Evolutionary conservation across 2,888 invertebrate species (phyloP).

Genomic region (Theodoxus fluviatilis): DNA sequence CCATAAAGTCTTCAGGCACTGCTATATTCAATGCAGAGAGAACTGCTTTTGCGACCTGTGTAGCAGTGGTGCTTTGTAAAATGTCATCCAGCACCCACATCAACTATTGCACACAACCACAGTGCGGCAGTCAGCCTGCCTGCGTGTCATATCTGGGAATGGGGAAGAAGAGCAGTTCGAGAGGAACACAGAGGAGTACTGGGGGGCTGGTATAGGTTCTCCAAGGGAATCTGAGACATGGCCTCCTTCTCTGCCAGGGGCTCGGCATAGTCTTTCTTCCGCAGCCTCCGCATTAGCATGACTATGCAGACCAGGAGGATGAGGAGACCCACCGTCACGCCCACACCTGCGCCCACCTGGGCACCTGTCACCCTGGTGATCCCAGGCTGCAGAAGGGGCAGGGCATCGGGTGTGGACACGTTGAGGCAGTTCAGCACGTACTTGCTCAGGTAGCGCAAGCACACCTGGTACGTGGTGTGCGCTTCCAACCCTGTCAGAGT

Average conservation of each 20-base stretch:
- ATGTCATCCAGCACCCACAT: too few relatives aligned
- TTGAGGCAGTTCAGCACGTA: slow-evolving; percentile 50
- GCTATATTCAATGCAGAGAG: too few relatives aligned
- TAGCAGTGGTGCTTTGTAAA: too few relatives aligned
- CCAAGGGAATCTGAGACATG: slow-evolving; percentile 65
- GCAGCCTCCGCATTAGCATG: slow-evolving; percentile 56
- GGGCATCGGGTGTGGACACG: slow-evolving; percentile 41
- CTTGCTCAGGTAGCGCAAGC: slow-evolving; percentile 62
- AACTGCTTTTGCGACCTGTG: too few relatives aligned
- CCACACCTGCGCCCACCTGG: slow-evolving; percentile 41
- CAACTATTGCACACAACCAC: too few relatives aligned
- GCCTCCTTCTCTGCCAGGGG: slow-evolving; percentile 54
- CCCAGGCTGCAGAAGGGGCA: slow-evolving; percentile 32
- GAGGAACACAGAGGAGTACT: slow-evolving; percentile 59
- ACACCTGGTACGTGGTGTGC: slow-evolving; percentile 65
- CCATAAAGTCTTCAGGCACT: too few relatives aligned
- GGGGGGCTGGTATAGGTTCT: slow-evolving; percentile 64
- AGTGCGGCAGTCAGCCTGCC: too few relatives aligned
- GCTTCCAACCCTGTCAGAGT: slow-evolving; percentile 65
- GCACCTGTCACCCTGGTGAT: slow-evolving; percentile 48
- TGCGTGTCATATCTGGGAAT: slow-evolving; percentile 41
- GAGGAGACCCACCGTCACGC: too few relatives aligned
- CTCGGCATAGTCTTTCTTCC: slow-evolving; percentile 62
- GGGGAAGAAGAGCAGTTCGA: slow-evolving; percentile 52
- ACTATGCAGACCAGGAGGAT: slow-evolving; percentile 46